A percentile compares a stretch with the other conserved stretches of the same genome.
Conservation (phyloP, 92 coral and sea anemone species). For the Parazoanthus darwini region DNA sequence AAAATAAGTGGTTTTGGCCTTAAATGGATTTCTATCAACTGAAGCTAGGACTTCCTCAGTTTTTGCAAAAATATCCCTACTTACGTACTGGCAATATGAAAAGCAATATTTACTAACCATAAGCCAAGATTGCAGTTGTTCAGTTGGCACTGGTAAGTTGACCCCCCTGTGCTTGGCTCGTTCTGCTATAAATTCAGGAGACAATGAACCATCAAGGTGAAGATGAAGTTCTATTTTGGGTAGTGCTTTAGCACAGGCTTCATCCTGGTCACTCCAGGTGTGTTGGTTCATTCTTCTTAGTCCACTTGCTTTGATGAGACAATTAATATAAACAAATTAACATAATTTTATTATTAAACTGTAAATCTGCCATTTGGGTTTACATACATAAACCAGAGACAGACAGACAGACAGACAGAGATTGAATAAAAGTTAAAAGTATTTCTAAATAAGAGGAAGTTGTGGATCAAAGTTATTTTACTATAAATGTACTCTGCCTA, state of each 20-base stretch:
- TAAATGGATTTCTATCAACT: no score
- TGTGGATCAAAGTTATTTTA: no score
- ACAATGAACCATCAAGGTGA: constrained; percentile 37
- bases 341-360: no score
- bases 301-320: not conserved
- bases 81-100: no score
- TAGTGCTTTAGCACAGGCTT: constrained; percentile 24
- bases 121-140: constrained; percentile 32
- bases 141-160: constrained; percentile 20
- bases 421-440: no score
- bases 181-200: constrained; percentile 33
- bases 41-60: not conserved
- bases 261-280: constrained; percentile 27
- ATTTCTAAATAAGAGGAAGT: no score
- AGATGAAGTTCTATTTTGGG: constrained; percentile 41
- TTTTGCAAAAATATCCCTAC: not conserved
- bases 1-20: no score
- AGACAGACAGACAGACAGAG: no score
- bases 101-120: not conserved
- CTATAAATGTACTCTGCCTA: no score
- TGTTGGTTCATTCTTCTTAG: not conserved
- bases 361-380: no score
- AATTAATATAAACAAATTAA: not conserved
- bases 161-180: constrained; percentile 16
- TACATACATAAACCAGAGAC: no score